Conservation (phyloP, 2,888 invertebrate species). For the Tachystola acroxantha region DNA sequence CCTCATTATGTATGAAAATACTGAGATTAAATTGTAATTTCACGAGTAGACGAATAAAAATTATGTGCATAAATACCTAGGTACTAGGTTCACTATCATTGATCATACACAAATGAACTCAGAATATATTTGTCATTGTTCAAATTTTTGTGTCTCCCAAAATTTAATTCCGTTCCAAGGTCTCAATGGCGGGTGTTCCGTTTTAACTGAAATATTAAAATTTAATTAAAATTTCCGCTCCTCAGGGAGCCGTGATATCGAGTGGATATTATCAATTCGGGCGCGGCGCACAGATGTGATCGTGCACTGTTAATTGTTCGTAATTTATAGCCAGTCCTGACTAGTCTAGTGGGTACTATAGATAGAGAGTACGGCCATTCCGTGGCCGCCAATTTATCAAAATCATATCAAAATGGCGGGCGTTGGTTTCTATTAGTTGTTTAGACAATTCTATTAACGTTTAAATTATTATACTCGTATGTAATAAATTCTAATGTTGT, state of each 20-base stretch:
- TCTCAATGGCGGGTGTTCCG: not conserved
- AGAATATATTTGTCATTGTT: too few species aligned
- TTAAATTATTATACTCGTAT: not conserved
- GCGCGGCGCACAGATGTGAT: conserved; percentile 29
- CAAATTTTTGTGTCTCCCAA: not conserved
- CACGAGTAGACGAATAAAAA: too few species aligned
- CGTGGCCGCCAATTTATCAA: conserved; percentile 9
- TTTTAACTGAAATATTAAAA: conserved; percentile 13
- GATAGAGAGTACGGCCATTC: conserved; percentile 17
- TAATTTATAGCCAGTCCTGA: conserved; percentile 23
- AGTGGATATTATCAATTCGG: conserved; percentile 25
- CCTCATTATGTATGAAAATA: too few species aligned
- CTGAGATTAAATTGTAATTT: too few species aligned
- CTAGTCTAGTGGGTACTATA: too few species aligned
- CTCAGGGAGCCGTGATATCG: conserved; percentile 16
- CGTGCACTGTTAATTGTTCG: conserved; percentile 30
- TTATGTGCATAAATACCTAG: too few species aligned
- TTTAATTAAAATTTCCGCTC: conserved; percentile 28
- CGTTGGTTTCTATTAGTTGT: not conserved
- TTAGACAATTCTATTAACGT: not conserved
- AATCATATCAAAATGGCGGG: conserved; percentile 11
- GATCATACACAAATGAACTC: too few species aligned
- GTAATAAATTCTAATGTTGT: not conserved
- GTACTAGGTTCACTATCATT: too few species aligned
- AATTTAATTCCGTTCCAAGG: conserved; percentile 1